A percentile compares a stretch with the other conserved stretches of the same genome.
Evolutionary conservation across 2,797 vertebrate genomes (phyloP).

Genomic region (Danio kyathit): DNA sequence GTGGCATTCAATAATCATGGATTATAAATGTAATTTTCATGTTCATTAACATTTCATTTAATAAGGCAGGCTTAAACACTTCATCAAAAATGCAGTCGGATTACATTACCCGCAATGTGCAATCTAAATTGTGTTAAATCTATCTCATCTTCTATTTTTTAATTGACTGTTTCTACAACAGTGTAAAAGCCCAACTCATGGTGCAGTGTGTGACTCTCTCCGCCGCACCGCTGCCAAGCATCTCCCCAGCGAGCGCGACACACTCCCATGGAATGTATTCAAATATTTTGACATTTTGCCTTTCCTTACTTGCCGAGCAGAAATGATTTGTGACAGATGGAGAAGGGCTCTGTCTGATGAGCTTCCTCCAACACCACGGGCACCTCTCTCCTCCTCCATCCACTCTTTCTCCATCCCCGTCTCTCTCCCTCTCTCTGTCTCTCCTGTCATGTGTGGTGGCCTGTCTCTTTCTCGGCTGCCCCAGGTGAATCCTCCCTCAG

Average conservation of each 20-base stretch:
- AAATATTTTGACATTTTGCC: slow-evolving; percentile 99
- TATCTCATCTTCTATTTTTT: background rate
- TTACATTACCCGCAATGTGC: too few species aligned
- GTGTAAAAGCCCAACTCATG: background rate
- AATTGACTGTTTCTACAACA: background rate
- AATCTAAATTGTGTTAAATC: background rate
- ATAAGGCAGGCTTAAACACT: too few species aligned
- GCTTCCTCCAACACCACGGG: slow-evolving; percentile 72
- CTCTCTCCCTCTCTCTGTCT: slow-evolving; percentile 52
- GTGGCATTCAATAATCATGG: too few species aligned
- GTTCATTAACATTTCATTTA: too few species aligned
- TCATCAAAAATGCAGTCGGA: too few species aligned
- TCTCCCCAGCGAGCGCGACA: slow-evolving; percentile 67
- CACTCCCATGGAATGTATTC: slow-evolving; percentile 94
- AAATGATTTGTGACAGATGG: slow-evolving; percentile 99
- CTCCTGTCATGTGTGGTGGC: slow-evolving; percentile 50
- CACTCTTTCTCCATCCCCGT: slow-evolving; percentile 19
- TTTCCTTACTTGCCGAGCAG: slow-evolving; percentile 98
- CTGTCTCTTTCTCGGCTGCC: slow-evolving; percentile 48
- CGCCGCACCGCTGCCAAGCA: slow-evolving; percentile 72
- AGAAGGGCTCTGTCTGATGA: slow-evolving; percentile 80
- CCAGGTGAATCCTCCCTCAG: slow-evolving; percentile 51
- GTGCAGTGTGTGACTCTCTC: slow-evolving; percentile 64
- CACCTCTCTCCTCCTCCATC: slow-evolving; percentile 54
- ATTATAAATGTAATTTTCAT: too few species aligned